These are phyloP conservation scores for Pelobates fuscus DNA, from an alignment of 2,113 vertebrate species.

Conservation along the genomic window DNA sequence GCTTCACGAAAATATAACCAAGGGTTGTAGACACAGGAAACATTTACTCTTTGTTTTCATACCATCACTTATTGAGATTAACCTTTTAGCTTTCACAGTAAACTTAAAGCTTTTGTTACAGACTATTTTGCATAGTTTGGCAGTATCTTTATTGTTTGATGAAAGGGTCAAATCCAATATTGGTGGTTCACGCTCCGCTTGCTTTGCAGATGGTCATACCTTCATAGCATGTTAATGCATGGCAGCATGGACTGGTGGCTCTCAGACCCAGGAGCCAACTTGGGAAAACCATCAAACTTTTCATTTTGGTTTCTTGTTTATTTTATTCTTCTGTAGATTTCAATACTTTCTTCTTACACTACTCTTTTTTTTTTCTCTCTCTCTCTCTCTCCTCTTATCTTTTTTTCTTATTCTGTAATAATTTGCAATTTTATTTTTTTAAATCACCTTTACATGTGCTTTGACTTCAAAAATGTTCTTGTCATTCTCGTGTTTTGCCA, in stretches of 20 bases:
- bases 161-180: constrained; percentile 75
- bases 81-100: neutral
- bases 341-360: constrained; percentile 83
- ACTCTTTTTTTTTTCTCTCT: constrained; percentile 75
- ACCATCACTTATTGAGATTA: too few species aligned
- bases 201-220: constrained; percentile 67
- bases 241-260: constrained; percentile 70
- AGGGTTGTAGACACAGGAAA: too few species aligned
- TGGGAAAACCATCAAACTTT: constrained; percentile 80
- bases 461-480: constrained; percentile 57
- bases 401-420: constrained; percentile 62
- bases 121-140: too few species aligned
- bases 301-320: constrained; percentile 66
- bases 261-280: constrained; percentile 70
- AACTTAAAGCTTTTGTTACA: neutral
- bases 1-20: too few species aligned
- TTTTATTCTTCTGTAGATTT: constrained; percentile 74
- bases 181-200: constrained; percentile 79
- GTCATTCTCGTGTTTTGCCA: constrained; percentile 42
- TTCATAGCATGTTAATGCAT: constrained; percentile 71
- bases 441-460: constrained; percentile 53
- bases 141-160: neutral
- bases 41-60: too few species aligned
- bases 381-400: constrained; percentile 74
- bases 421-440: constrained; percentile 66